These are phyloP conservation scores for Conopomorpha cramerella DNA, from an alignment of 1,140 invertebrate genomes.

Conservation along the genomic window DNA sequence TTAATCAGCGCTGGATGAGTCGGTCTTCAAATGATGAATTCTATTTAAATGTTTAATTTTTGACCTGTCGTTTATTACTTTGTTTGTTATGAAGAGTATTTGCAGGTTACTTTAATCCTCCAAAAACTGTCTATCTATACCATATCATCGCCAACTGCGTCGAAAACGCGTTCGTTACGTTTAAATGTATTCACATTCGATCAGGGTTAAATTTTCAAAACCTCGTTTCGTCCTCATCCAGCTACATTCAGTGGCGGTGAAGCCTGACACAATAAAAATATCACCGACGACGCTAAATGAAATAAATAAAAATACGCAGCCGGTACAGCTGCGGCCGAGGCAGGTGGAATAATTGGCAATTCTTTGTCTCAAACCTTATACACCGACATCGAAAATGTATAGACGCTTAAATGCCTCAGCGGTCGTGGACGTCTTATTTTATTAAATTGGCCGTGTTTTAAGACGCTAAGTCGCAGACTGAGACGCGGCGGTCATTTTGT, in stretches of 20 bases:
- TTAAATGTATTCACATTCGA: too few relatives aligned
- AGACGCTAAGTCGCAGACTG: background rate
- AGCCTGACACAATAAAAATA: slow-evolving; percentile 24
- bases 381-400: slow-evolving; percentile 33
- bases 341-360: slow-evolving; percentile 59
- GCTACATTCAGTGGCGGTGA: background rate
- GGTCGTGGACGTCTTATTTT: slow-evolving; percentile 28
- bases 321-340: slow-evolving; percentile 47
- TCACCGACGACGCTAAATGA: slow-evolving; percentile 47
- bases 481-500: background rate
- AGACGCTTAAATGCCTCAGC: slow-evolving; percentile 25
- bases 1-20: too few relatives aligned
- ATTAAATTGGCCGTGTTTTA: slow-evolving; percentile 8
- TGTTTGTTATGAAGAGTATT: too few relatives aligned
- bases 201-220: too few relatives aligned
- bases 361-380: slow-evolving; percentile 50
- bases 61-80: too few relatives aligned
- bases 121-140: too few relatives aligned
- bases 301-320: slow-evolving; percentile 39
- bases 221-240: too few relatives aligned
- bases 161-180: too few relatives aligned
- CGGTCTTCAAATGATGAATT: too few relatives aligned
- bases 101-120: too few relatives aligned
- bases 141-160: too few relatives aligned
- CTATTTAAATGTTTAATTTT: too few relatives aligned